Evolutionary conservation across 1,140 invertebrate species (phyloP).

Genomic region (Delia radicum): DNA sequence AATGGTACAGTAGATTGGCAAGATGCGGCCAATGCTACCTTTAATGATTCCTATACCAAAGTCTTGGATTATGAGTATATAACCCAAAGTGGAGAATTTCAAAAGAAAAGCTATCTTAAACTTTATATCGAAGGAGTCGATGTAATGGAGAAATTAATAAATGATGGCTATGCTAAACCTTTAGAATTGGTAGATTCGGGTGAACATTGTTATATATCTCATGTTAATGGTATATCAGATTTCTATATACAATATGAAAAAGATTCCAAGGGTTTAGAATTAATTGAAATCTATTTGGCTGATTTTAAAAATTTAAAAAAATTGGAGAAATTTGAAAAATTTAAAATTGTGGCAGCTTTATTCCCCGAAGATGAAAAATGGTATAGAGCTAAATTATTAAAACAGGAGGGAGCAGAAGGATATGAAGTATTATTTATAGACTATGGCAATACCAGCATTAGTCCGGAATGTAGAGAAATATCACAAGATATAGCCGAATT

Average conservation of each 20-base stretch:
- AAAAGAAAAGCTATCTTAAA: slow-evolving; percentile 61
- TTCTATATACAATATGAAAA: slow-evolving; percentile 72
- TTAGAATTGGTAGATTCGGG: slow-evolving; percentile 59
- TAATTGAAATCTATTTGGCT: slow-evolving; percentile 63
- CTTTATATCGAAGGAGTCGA: slow-evolving; percentile 64
- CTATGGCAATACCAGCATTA: slow-evolving; percentile 70
- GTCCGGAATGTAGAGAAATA: slow-evolving; percentile 62
- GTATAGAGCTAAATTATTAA: slow-evolving; percentile 69
- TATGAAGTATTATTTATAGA: slow-evolving; percentile 72
- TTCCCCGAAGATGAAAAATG: slow-evolving; percentile 69
- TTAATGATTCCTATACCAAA: slow-evolving; percentile 57
- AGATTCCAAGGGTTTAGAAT: slow-evolving; percentile 63
- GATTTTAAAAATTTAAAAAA: slow-evolving; percentile 36
- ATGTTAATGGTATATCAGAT: slow-evolving; percentile 66
- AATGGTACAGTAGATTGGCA: slow-evolving; percentile 67
- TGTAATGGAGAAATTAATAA: slow-evolving; percentile 62
- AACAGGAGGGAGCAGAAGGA: slow-evolving; percentile 60
- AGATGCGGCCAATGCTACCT: slow-evolving; percentile 62
- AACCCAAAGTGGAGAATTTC: slow-evolving; percentile 45
- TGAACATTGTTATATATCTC: slow-evolving; percentile 65
- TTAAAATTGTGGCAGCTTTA: slow-evolving; percentile 66
- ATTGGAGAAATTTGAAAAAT: slow-evolving; percentile 54
- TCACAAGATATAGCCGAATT: slow-evolving; percentile 65
- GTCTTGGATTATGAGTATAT: slow-evolving; percentile 59
- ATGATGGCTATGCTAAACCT: slow-evolving; percentile 58